Percentiles rank a stretch among this genome's conserved stretches.
Conservation (phyloP, 2,113 vertebrate species). For the Electrona antarctica region DNA sequence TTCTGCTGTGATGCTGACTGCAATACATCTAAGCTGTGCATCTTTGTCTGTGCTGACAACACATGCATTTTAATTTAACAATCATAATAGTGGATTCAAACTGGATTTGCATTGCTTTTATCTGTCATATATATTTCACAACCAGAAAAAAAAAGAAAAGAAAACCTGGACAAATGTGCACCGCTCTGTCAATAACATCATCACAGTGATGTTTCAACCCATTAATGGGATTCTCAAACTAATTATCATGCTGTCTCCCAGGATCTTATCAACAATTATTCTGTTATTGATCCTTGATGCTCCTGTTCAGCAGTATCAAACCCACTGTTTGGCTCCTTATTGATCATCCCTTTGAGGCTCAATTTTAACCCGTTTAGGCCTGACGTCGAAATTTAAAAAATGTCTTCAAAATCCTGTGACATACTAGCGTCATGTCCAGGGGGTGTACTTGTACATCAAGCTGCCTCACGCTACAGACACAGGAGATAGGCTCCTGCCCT, state of each 20-base stretch:
- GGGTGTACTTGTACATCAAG: no score
- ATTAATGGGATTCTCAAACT: slow-evolving; percentile 76
- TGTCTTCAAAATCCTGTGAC: no score
- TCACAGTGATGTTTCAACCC: slow-evolving; percentile 63
- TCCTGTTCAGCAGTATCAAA: slow-evolving; percentile 73
- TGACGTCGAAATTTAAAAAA: no score
- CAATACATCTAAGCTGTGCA: no score
- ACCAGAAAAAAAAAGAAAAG: slow-evolving; percentile 37
- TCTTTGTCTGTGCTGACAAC: not conserved
- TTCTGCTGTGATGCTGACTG: not conserved
- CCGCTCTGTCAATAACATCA: slow-evolving; percentile 63
- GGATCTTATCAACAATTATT: slow-evolving; percentile 81
- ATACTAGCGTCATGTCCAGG: no score
- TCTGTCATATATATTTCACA: slow-evolving; percentile 21
- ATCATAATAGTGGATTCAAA: not conserved
- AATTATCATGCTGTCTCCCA: slow-evolving; percentile 77
- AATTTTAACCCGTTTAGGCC: no score
- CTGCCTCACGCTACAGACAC: no score
- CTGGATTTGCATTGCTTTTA: not conserved
- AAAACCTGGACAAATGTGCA: slow-evolving; percentile 44
- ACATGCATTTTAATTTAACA: not conserved
- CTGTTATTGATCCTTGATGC: slow-evolving; percentile 73
- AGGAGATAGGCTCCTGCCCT: no score
- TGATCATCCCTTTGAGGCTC: slow-evolving; percentile 73
- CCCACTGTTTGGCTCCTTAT: slow-evolving; percentile 67